A percentile compares a stretch with the other conserved stretches of the same genome.
Evolutionary conservation across 2,113 vertebrate genomes (phyloP).

Genomic region (Anhinga anhinga): DNA sequence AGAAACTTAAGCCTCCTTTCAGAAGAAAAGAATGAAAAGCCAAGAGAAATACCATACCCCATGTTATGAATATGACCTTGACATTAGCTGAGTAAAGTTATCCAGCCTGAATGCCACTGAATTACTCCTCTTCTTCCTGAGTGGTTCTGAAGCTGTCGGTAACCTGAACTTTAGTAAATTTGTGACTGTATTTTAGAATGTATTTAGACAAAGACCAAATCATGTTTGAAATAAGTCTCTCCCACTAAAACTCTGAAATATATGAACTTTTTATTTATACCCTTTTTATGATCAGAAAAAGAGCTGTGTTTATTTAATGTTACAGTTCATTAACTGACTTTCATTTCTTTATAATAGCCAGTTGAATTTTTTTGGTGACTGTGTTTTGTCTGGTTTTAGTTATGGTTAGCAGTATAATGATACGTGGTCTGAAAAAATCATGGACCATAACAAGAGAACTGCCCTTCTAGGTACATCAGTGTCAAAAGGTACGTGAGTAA

Average conservation of each 20-base stretch:
- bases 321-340: not conserved
- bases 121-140: not conserved
- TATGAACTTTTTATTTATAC: not conserved
- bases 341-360: not conserved
- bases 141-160: not conserved
- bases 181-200: not conserved
- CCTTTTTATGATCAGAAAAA: not conserved
- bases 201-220: not conserved
- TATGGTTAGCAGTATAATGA: not conserved
- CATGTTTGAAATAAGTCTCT: not conserved
- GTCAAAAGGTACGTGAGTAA: not conserved
- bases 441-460: not conserved
- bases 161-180: not conserved
- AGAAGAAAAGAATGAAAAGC: not conserved
- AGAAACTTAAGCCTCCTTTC: not conserved
- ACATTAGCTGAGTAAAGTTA: not conserved
- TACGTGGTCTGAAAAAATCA: not conserved
- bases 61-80: not conserved
- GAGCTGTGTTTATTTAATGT: not conserved
- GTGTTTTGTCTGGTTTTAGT: not conserved
- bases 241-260: not conserved
- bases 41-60: not conserved
- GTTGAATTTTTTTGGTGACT: not conserved
- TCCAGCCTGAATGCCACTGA: not conserved
- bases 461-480: not conserved